Evolutionary conservation across 1,140 invertebrate species (phyloP), one percentile per base, ranked within the genome.

Genomic region (Cotesia vestalis): DNA sequence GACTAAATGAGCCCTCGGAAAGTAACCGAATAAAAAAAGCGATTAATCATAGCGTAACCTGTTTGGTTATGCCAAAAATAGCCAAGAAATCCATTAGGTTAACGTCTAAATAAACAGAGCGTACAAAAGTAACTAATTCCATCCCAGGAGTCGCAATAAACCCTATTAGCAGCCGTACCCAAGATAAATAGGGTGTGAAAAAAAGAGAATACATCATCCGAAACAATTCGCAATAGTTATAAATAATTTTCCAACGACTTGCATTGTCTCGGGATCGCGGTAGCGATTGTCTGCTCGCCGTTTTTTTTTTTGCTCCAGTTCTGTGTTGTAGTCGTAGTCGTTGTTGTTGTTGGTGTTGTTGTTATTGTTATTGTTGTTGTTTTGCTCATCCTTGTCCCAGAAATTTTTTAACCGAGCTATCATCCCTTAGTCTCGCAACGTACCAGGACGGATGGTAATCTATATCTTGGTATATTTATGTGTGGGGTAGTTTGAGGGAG

Each of bases 391-490:
- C 36, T 38, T 36, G 57, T 59, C 34, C 36, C 12, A 60, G 17
- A 64, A 46, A 57, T 63, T 72, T 59, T 66, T 40, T 36, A 12
- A 46, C 34, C 27, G 12, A 27, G 46, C 34, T 51, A 40, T 35
- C 38, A 62, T 51, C 59, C 14, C 57, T 8, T 11, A 46, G 40
- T 46, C 40, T 46, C 40, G 40, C 40, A 11, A 8, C 5, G 62
- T 3, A 20, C 36, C 14, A 59, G 57, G 62, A 9, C 8, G 62
- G 59, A 17, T 61, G 70, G n/a, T 72, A 72, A 72, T 72, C 70
- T 64, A 66, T 59, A 59, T 51, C 46, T 72, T 66, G 62, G 36
- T 64, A 57, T 71, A 71, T 66, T 38, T 62, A 71, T 71, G 53
- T 64, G 38, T 57, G 38, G 34, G 34, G 17, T 36, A 5, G 55